Percentiles rank a stretch among this genome's conserved stretches.
These are phyloP conservation scores for Cariama cristata DNA, from an alignment of 2,113 vertebrate species.

Conservation along the genomic window DNA sequence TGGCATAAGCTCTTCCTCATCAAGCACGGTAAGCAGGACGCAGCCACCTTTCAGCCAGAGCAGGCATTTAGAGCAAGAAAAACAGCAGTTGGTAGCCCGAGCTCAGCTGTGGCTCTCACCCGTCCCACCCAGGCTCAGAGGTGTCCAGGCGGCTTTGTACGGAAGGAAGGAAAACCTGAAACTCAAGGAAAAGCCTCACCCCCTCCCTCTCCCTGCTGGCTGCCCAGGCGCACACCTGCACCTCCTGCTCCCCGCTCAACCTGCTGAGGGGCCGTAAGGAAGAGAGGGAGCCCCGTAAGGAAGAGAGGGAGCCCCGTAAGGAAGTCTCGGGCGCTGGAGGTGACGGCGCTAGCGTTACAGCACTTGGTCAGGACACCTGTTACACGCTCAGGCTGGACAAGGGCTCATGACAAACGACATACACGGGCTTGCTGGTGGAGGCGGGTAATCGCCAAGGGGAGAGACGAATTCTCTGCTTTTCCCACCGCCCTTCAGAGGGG, in stretches of 20 bases:
- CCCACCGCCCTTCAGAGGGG: background rate
- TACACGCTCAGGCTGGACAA: background rate
- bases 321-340: rapidly evolving
- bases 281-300: background rate
- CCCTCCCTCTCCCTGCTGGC: background rate
- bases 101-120: background rate
- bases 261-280: no score
- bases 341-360: rapidly evolving
- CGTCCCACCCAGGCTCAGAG: background rate
- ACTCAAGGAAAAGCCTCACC: background rate
- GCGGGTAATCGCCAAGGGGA: background rate
- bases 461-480: background rate
- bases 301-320: background rate
- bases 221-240: rapidly evolving
- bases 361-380: background rate
- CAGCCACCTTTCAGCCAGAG: background rate
- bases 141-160: background rate
- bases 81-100: background rate
- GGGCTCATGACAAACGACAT: rapidly evolving
- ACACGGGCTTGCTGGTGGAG: background rate
- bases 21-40: rapidly evolving
- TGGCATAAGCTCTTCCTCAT: background rate
- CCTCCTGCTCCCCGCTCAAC: background rate
- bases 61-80: background rate
- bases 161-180: background rate